Conservation (phyloP, 2,113 vertebrate species). For the Tylochromis polylepis region DNA sequence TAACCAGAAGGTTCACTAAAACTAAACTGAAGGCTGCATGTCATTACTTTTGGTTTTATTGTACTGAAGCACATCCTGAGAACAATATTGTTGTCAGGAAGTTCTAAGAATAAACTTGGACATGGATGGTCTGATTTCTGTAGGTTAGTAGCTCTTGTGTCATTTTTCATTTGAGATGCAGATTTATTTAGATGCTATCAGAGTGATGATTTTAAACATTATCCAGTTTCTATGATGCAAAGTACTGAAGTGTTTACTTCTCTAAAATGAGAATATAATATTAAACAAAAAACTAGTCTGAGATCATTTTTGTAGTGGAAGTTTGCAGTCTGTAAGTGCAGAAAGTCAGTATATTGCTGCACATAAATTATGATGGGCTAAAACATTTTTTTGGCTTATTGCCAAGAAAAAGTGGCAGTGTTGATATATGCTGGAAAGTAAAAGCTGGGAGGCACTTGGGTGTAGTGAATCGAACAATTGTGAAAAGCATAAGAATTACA, state of each 20-base stretch:
- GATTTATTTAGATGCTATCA: not conserved
- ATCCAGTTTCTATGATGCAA: not conserved
- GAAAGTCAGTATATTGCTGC: not conserved
- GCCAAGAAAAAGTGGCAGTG: not conserved
- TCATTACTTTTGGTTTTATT: not conserved
- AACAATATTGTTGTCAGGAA: not conserved
- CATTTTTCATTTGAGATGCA: too few species aligned
- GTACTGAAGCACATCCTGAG: not conserved
- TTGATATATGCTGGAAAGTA: not conserved
- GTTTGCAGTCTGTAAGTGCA: not conserved
- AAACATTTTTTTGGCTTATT: too few species aligned
- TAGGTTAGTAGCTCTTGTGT: too few species aligned
- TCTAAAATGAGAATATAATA: not conserved
- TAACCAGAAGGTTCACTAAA: not conserved
- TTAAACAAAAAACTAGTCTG: not conserved
- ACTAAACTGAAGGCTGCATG: not conserved
- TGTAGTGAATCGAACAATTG: not conserved
- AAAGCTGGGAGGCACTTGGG: not conserved
- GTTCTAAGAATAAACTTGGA: too few species aligned
- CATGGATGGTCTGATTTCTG: too few species aligned
- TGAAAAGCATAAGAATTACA: not conserved
- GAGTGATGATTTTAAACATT: not conserved
- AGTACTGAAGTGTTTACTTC: not conserved
- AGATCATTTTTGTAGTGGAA: not conserved
- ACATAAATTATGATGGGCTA: not conserved